phyloP scores from a whole-genome alignment of 2,113 vertebrate species.

The Micromys minutus region DNA sequence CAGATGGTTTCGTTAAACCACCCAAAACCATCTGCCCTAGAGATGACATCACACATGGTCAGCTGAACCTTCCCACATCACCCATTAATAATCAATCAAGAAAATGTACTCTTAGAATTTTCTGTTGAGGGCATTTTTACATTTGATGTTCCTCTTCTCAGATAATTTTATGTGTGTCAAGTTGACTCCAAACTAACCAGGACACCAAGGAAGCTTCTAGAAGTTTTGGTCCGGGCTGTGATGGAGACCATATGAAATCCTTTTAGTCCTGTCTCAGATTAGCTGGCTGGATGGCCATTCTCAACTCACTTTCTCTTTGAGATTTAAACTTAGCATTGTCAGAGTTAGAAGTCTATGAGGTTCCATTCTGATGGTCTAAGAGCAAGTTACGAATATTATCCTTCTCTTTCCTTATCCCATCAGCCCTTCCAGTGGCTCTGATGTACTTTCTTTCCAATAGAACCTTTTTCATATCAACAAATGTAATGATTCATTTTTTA shows the following conservation, averaged over 20 bases:
- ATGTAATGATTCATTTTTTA: not conserved
- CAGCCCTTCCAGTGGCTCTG: not conserved
- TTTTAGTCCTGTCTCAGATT: not conserved
- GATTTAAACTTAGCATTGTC: not conserved
- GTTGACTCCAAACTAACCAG: not conserved
- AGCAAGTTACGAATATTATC: not conserved
- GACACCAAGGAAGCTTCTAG: not conserved
- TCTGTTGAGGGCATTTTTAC: not conserved
- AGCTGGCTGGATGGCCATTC: not conserved
- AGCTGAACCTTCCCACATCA: not conserved
- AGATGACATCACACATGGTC: not conserved
- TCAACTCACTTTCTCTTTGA: not conserved
- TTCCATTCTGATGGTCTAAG: not conserved
- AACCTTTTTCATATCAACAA: conserved; percentile 6
- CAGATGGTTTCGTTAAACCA: not conserved
- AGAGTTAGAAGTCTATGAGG: not conserved
- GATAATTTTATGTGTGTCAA: not conserved
- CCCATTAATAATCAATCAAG: not conserved
- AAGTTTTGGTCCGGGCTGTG: not conserved
- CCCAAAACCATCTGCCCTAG: not conserved
- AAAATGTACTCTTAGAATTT: not conserved
- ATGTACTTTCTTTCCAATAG: not conserved
- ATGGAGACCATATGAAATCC: not conserved
- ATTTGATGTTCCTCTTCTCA: not conserved
- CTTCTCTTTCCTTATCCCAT: not conserved